A percentile compares a stretch with the other conserved stretches of the same genome.
Evolutionary conservation across 1,140 invertebrate species (phyloP).

Genomic region (Cephus cinctus): DNA sequence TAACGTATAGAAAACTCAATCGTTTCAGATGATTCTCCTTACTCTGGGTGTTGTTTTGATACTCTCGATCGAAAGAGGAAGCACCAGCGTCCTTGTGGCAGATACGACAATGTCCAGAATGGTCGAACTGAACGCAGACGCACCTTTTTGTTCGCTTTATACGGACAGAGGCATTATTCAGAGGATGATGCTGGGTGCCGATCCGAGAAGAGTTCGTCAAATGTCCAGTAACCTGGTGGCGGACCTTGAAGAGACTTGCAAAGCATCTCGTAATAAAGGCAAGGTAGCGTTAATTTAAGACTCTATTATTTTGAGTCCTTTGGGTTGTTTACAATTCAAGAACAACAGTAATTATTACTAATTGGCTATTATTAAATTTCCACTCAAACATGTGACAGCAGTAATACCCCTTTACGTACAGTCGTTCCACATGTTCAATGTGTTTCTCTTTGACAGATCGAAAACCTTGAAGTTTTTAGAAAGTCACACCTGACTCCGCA

Average conservation of each 20-base stretch:
- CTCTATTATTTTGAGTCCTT: background rate
- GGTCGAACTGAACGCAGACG: slow-evolving; percentile 62
- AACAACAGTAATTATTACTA: too few relatives aligned
- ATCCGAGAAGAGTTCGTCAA: slow-evolving; percentile 61
- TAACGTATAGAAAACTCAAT: background rate
- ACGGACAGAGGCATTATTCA: slow-evolving; percentile 64
- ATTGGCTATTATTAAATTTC: too few relatives aligned
- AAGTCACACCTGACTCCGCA: too few relatives aligned
- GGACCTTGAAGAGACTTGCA: slow-evolving; percentile 62
- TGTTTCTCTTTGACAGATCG: too few relatives aligned
- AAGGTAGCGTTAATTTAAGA: slow-evolving; percentile 25
- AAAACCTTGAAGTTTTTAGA: too few relatives aligned
- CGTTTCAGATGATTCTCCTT: slow-evolving; percentile 14
- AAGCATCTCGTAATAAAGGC: slow-evolving; percentile 36
- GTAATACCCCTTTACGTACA: too few relatives aligned
- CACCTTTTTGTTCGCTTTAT: slow-evolving; percentile 63
- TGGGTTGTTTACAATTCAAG: background rate
- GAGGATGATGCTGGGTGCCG: slow-evolving; percentile 60
- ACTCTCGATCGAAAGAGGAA: too few relatives aligned
- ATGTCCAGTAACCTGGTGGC: slow-evolving; percentile 61
- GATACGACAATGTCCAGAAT: slow-evolving; percentile 65
- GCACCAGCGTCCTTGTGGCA: slow-evolving; percentile 61
- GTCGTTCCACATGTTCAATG: too few relatives aligned
- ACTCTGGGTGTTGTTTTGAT: slow-evolving; percentile 19
- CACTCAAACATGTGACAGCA: too few relatives aligned